These are phyloP conservation scores for Erebia palarica DNA, from an alignment of 2,888 invertebrate species.

Conservation along the genomic window DNA sequence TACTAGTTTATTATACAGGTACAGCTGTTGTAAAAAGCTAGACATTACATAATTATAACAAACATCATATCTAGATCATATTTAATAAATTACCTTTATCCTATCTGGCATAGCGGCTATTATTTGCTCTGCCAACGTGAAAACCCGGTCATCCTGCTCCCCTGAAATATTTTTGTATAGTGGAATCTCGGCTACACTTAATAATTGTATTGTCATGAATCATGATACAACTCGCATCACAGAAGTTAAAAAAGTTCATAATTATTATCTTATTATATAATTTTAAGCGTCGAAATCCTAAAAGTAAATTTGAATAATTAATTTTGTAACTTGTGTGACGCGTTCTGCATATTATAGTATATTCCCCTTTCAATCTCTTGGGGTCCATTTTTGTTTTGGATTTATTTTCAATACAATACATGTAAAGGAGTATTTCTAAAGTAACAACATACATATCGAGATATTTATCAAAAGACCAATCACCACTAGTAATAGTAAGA, in stretches of 20 bases:
- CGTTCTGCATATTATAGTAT: background rate
- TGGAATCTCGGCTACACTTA: conserved; percentile 50
- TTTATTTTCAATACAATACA: conserved; percentile 1
- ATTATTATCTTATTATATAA: background rate
- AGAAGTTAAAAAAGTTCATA: background rate
- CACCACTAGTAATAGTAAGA: background rate
- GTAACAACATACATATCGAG: conserved; percentile 4
- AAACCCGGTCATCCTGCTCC: conserved; percentile 95
- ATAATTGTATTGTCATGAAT: background rate
- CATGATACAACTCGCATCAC: background rate
- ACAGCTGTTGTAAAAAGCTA: too few relatives aligned
- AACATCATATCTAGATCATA: too few relatives aligned
- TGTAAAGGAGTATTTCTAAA: background rate
- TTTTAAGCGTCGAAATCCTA: too few relatives aligned
- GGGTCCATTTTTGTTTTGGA: background rate
- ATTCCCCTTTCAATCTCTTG: background rate
- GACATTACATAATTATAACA: too few relatives aligned
- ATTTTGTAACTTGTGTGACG: background rate
- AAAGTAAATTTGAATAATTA: background rate
- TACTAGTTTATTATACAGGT: too few relatives aligned
- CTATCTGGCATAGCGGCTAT: conserved; percentile 99
- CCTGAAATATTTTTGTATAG: conserved; percentile 83
- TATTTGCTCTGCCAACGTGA: conserved; percentile 97
- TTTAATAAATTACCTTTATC: conserved; percentile 88
- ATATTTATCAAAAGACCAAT: conserved; percentile 7